Percentiles rank a stretch among this genome's conserved stretches.
phyloP scores from a whole-genome alignment of 2,888 invertebrate genomes.

The Pseudoips prasinana region DNA sequence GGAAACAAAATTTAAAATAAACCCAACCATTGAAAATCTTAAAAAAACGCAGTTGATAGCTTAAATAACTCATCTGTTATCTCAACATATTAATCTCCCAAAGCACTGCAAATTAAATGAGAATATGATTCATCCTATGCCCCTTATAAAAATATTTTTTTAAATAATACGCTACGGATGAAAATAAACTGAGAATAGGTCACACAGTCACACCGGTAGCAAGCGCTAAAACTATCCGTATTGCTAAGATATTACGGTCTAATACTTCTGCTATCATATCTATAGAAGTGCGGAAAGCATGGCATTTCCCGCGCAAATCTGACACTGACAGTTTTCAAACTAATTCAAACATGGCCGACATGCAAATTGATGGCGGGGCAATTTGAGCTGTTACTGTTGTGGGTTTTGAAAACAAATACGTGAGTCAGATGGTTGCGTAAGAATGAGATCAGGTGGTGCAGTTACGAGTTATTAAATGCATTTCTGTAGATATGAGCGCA shows the following conservation, averaged over 20 bases:
- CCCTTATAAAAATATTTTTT: conserved; percentile 17
- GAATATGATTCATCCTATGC: conserved; percentile 15
- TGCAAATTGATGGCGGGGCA: conserved; percentile 14
- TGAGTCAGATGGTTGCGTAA: conserved; percentile 32
- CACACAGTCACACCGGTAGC: conserved; percentile 3
- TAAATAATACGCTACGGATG: conserved; percentile 19
- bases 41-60: too few species aligned
- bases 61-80: too few species aligned
- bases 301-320: conserved; percentile 24
- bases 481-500: too few species aligned
- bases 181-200: conserved; percentile 32
- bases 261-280: too few species aligned
- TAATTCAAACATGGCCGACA: conserved; percentile 33
- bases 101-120: too few species aligned
- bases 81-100: too few species aligned
- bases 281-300: too few species aligned
- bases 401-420: conserved; percentile 22
- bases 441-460: conserved; percentile 15
- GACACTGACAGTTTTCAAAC: conserved; percentile 34
- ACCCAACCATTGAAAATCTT: too few species aligned
- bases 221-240: too few species aligned
- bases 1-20: too few species aligned
- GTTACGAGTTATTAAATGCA: too few species aligned
- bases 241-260: too few species aligned
- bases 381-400: conserved; percentile 25